Evolutionary conservation across 1,140 invertebrate species (phyloP).

Genomic region (Ceratosolen solmsi): DNA sequence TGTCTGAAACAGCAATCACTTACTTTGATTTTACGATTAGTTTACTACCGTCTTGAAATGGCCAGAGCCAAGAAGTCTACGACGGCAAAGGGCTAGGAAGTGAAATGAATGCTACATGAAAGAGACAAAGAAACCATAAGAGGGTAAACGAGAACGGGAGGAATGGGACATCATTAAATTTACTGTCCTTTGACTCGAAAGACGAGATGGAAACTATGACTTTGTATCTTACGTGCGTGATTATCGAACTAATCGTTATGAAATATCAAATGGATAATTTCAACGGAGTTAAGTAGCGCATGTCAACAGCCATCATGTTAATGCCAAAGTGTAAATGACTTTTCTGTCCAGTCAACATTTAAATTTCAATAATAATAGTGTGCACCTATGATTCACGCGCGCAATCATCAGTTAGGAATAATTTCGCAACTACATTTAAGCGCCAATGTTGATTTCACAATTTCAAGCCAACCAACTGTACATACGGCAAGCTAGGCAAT

Average conservation of each 20-base stretch:
- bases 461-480: too few species aligned
- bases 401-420: too few species aligned
- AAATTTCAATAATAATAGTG: too few species aligned
- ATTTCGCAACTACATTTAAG: too few species aligned
- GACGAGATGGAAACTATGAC: background rate
- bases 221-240: background rate
- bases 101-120: background rate
- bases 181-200: constrained; percentile 27
- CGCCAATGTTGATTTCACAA: too few species aligned
- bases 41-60: constrained; percentile 56
- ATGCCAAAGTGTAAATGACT: too few species aligned
- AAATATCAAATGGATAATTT: constrained; percentile 38
- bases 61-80: background rate
- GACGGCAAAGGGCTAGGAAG: constrained; percentile 15
- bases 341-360: too few species aligned
- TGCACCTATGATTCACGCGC: too few species aligned
- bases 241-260: constrained; percentile 41
- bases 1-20: constrained; percentile 57
- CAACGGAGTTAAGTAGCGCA: constrained; percentile 4
- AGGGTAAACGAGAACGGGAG: background rate
- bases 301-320: too few species aligned
- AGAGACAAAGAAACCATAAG: background rate
- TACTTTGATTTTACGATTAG: constrained; percentile 61
- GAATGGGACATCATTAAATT: constrained; percentile 37
- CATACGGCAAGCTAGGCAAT: too few species aligned